Evolutionary conservation across 2,113 vertebrate species (phyloP).

Genomic region (Delphinus delphis): DNA sequence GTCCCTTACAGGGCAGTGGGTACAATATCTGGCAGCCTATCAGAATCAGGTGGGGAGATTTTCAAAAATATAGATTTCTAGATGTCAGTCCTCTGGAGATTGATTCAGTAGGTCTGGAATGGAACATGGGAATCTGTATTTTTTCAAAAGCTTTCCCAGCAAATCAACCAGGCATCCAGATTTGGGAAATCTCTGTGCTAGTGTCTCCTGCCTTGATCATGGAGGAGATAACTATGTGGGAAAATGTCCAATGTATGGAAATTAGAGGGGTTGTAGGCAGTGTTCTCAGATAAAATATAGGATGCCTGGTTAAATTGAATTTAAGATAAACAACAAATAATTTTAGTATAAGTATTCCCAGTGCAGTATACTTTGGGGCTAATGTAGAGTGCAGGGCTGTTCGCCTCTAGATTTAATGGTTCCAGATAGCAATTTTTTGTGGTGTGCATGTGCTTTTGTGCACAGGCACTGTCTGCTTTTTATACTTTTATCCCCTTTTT

Average conservation of each 20-base stretch:
- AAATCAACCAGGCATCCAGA: background rate
- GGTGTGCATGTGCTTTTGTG: background rate
- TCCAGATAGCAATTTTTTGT: background rate
- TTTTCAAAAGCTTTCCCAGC: background rate
- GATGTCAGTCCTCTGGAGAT: background rate
- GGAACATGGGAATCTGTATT: background rate
- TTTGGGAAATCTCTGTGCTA: background rate
- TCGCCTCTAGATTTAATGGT: background rate
- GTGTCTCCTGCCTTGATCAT: background rate
- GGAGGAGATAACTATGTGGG: background rate
- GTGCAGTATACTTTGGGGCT: background rate
- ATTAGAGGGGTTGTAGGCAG: background rate
- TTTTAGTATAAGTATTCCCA: background rate
- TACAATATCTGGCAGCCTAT: background rate
- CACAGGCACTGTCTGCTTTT: background rate
- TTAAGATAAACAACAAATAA: background rate
- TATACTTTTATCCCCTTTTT: background rate
- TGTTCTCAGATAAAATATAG: background rate
- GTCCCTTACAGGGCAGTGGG: background rate
- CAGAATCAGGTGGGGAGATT: background rate
- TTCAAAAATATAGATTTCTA: background rate
- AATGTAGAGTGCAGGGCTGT: background rate
- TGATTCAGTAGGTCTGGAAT: background rate
- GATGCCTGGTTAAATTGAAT: background rate
- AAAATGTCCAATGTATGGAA: background rate